Base-by-base conservation (phyloP, 1,140 invertebrate genomes). In the Hyles euphorbiae region DNA sequence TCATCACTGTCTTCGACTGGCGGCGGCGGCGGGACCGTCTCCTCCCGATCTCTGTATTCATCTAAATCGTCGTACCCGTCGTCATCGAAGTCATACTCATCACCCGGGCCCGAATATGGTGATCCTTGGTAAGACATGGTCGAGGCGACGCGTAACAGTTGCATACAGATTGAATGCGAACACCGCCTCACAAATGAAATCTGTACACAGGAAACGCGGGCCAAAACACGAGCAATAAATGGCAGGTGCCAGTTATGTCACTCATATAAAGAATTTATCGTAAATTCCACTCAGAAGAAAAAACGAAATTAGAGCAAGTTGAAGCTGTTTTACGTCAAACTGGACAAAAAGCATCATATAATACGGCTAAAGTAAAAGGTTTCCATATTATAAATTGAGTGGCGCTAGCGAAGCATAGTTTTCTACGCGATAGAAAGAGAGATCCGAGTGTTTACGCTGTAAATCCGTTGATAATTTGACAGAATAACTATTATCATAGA, bases 41-140 rank as follows among this genome's bases (percentile, higher is more conserved):
- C 83, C 55, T 87, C 85, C 57, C 78, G 76, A 46, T 87, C 84
- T 53, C 87, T 80, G 57, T 82, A 88, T 64, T 89, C 86, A 33
- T 88, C 83, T 61, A 87, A 66, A 58, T 89, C 88, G 64, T 89
- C 87, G 76, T 88, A 88, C 64, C 85, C 86, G 56, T 90, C 88
- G 69, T 90, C 88, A 58, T 89, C 88, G 63, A 87, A 85, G 70
- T 90, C 88, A 66, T 88, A 88, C 54, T 89, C 88, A 69, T 88
- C 85, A 53, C 81, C 82, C 61, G 78, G 84, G 62, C 84, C 84
- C 74, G 84, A 89, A 81, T 89, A 89, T 74, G 80, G 86, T 78
- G 87, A 89, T 78, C 87, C 87, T 81, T 88, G 85, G 82, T 85
- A 89, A 82, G 87, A 89, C 87, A 89, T 89, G 74, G 81, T 83